Base-by-base conservation (phyloP, 1,140 invertebrate species). In the Wiebesia pumilae region DNA sequence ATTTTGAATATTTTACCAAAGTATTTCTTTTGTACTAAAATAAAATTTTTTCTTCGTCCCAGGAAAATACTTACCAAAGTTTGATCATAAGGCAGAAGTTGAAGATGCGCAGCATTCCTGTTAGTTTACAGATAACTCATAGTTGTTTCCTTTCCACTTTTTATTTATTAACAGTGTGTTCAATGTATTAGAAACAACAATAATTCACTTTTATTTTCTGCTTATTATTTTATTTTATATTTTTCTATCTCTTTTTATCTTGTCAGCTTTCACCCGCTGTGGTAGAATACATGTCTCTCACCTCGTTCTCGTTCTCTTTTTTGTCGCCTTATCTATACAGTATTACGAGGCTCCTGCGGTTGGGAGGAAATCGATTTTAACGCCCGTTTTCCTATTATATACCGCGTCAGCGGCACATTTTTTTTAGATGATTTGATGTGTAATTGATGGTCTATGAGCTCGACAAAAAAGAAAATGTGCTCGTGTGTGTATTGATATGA, bases 361-460 rank as follows among this genome's bases (percentile, higher is more conserved):
- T 14, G 27, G n/a, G 62, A 54, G 79, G 33, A 77, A 85, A 86
- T 86, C 79, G 69, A 86, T 86, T 86, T 77, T 75, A 81, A 65
- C 79, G 54, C 35, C 69, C 69, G 67, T 81, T 81, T 86, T 73
- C 38, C 35, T 75, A 86, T 86, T 75, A 81, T 81, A 62, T 86
- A 75, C 67, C 47, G 62, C 69, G 84, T 86, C 79, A 77, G 69
- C 69, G 65, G 35, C 79, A 86, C 79, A 86, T 86, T 86, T 86
- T 86, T 86, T 86, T 79, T 81, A 75, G 40, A 47, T 80, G 79
- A 77, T 81, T 86, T 77, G 79, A 58, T 65, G 51, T 65, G 40
- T 86, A 86, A 86, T 86, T 86, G 67, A 86, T 86, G 79, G 69
- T 86, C 54, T 24, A 27, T 38, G 67, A 73, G 24, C 79, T 3